These are phyloP conservation scores for Listronotus oregonensis DNA, from an alignment of 1,140 invertebrate species.

Conservation along the genomic window DNA sequence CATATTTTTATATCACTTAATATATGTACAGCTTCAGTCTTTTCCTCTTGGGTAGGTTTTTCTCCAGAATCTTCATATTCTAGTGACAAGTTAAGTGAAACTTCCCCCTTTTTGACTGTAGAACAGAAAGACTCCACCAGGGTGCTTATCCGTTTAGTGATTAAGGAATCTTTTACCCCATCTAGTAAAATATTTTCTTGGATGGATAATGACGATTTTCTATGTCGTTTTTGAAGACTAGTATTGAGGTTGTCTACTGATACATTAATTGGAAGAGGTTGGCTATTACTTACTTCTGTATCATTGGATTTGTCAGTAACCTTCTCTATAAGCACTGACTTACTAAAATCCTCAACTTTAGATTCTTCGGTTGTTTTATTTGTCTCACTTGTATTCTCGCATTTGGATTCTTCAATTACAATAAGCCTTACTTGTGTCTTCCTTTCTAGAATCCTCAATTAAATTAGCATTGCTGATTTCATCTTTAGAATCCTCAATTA, in stretches of 20 bases:
- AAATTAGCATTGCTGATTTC: neutral
- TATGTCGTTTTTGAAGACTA: conserved; percentile 13
- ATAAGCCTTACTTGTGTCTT: neutral
- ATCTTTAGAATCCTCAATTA: neutral
- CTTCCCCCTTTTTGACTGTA: conserved; percentile 30
- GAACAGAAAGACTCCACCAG: conserved; percentile 38
- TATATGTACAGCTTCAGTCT: conserved; percentile 17
- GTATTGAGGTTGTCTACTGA: neutral
- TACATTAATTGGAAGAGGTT: conserved; percentile 1
- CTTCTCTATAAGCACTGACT: neutral
- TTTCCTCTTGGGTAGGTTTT: neutral
- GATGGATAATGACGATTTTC: conserved; percentile 34
- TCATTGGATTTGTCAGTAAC: neutral
- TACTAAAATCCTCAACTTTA: too few relatives aligned
- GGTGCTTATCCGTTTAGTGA: conserved; percentile 30
- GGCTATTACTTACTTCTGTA: neutral
- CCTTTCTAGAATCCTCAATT: conserved; percentile 11
- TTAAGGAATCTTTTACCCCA: conserved; percentile 21
- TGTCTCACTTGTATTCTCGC: neutral
- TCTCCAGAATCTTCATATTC: conserved; percentile 29
- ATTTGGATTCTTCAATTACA: neutral
- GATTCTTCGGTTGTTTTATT: neutral
- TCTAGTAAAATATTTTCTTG: conserved; percentile 36
- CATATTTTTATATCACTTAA: conserved; percentile 12
- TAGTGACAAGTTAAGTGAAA: conserved; percentile 38